phyloP scores from a whole-genome alignment of 1,140 invertebrate genomes.

The Capitella teleta region DNA sequence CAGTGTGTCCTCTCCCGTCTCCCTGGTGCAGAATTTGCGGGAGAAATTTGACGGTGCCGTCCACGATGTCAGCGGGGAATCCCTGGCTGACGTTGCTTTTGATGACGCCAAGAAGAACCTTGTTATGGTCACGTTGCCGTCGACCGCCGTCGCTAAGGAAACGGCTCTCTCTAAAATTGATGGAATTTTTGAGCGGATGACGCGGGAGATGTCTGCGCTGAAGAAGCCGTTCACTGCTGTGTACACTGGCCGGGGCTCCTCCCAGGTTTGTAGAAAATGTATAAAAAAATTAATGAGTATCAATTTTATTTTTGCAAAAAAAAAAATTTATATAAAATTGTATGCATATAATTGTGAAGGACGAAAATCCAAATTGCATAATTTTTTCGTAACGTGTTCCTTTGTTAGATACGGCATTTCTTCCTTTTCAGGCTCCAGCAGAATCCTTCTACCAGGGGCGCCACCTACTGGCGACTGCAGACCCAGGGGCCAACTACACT shows the following conservation, averaged over 20 bases:
- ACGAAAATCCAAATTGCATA: no score
- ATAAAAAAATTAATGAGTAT: no score
- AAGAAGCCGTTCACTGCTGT: neutral
- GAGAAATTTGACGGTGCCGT: neutral
- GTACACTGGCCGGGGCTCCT: neutral
- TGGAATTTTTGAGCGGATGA: no score
- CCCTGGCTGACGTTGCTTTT: neutral
- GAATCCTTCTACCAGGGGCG: constrained; percentile 1
- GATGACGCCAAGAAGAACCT: no score
- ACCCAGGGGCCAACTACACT: neutral
- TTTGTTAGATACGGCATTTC: no score
- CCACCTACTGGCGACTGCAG: neutral
- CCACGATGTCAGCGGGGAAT: neutral
- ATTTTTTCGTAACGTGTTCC: no score
- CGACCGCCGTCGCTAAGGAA: no score
- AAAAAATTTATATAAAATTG: no score
- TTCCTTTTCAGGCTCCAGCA: neutral
- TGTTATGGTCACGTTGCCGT: no score
- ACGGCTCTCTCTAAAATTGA: no score
- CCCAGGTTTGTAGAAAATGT: neutral
- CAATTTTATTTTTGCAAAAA: no score
- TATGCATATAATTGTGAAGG: no score
- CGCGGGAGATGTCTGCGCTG: neutral
- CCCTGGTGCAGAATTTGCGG: neutral
- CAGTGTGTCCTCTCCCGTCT: neutral